Percentiles rank a stretch among this genome's conserved stretches.
phyloP scores from a whole-genome alignment of 2,797 vertebrate genomes.

The Spondyliosoma cantharus region DNA sequence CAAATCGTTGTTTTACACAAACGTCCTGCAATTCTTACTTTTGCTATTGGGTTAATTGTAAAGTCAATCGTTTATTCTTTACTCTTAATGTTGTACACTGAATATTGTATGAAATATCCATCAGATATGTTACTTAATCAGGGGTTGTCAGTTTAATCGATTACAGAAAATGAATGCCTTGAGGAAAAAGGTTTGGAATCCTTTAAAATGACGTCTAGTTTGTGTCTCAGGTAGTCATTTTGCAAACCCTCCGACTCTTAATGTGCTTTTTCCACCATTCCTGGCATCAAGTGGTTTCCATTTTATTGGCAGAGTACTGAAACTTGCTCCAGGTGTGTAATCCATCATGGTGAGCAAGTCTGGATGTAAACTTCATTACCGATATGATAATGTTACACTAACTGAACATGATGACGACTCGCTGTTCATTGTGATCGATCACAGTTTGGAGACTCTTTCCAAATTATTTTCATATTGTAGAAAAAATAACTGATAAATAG shows the following conservation, averaged over 20 bases:
- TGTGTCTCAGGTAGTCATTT: neutral
- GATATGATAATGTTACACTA: neutral
- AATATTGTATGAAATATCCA: too few species aligned
- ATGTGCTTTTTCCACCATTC: neutral
- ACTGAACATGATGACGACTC: neutral
- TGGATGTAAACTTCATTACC: neutral
- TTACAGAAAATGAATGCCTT: too few species aligned
- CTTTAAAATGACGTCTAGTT: neutral
- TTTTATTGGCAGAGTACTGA: neutral
- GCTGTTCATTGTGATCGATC: neutral
- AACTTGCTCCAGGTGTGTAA: neutral
- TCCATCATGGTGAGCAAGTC: conserved; percentile 10
- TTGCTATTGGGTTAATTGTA: too few species aligned
- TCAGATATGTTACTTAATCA: too few species aligned
- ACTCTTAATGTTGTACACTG: too few species aligned
- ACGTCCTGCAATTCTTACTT: too few species aligned
- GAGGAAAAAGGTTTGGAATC: too few species aligned
- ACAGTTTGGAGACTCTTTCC: neutral
- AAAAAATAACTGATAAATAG: neutral
- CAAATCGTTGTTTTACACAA: too few species aligned
- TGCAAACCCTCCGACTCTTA: neutral
- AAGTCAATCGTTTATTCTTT: too few species aligned
- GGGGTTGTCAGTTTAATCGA: too few species aligned
- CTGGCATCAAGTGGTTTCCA: neutral
- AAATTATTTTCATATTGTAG: neutral